Percentiles rank a stretch among this genome's conserved stretches.
Evolutionary conservation across 2,113 vertebrate genomes (phyloP).

Genomic region (Pygoscelis antarcticus): DNA sequence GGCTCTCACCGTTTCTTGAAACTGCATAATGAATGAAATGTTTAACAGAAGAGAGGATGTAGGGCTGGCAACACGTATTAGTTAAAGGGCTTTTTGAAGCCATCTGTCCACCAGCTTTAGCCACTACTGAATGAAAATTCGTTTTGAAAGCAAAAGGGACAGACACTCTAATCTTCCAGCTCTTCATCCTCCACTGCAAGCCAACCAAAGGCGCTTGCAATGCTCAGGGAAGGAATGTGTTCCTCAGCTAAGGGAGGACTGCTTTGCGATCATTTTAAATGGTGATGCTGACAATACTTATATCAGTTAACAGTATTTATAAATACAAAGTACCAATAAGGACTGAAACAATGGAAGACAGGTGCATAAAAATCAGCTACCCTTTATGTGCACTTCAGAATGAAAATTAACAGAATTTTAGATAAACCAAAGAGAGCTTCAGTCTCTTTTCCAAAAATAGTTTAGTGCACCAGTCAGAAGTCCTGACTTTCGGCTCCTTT

Average conservation of each 20-base stretch:
- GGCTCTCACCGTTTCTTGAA: slow-evolving; percentile 14
- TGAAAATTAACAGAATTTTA: background rate
- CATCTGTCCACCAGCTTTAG: slow-evolving; percentile 64
- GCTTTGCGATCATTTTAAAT: background rate
- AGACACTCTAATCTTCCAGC: slow-evolving; percentile 46
- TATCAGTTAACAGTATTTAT: background rate
- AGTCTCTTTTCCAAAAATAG: background rate
- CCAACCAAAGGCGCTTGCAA: background rate
- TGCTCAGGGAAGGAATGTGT: background rate
- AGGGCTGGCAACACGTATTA: slow-evolving; percentile 62
- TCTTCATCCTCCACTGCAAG: background rate
- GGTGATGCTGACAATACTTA: background rate
- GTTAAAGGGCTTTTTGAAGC: slow-evolving; percentile 62
- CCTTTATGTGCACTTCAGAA: background rate
- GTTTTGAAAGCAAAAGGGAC: slow-evolving; percentile 37
- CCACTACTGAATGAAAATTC: slow-evolving; percentile 40
- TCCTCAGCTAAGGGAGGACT: background rate
- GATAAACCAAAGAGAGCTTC: background rate
- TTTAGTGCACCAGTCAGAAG: background rate
- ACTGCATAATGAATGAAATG: slow-evolving; percentile 61
- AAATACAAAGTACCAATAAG: background rate
- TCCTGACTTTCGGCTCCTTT: background rate
- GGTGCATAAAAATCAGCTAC: background rate
- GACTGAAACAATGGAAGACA: background rate
- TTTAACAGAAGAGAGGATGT: slow-evolving; percentile 63